Conservation (phyloP, 92 coral and sea anemone genomes). For the Phenganax marumi region DNA sequence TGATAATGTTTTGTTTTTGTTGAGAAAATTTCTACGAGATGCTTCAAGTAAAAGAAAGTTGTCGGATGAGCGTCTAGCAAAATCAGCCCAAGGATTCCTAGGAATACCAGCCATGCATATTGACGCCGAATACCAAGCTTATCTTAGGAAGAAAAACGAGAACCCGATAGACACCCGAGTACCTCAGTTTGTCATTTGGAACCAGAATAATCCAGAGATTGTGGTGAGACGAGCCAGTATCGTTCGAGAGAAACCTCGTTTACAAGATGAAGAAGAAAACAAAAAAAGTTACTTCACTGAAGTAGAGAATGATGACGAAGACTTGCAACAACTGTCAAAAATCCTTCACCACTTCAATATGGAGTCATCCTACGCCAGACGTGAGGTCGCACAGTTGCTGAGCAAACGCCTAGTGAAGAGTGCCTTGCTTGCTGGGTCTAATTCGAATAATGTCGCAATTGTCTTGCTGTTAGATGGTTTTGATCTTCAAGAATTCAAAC, state of each 20-base stretch:
- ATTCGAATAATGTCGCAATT: conserved; percentile 72
- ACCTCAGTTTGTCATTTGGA: conserved; percentile 17
- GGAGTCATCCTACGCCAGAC: conserved; percentile 42
- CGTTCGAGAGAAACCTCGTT: conserved; percentile 4
- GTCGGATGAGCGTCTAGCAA: neutral
- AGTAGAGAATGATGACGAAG: conserved; percentile 51
- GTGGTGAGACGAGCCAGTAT: conserved; percentile 13
- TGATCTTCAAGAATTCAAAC: conserved; percentile 27
- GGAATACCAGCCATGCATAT: neutral
- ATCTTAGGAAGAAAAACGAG: conserved; percentile 1
- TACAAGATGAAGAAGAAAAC: neutral
- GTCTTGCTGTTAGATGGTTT: conserved; percentile 84
- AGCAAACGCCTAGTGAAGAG: conserved; percentile 86
- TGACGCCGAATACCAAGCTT: conserved; percentile 9
- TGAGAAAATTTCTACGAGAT: conserved; percentile 79
- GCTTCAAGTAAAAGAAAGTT: neutral
- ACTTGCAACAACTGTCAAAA: conserved; percentile 38
- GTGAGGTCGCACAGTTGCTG: conserved; percentile 72
- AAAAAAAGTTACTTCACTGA: conserved; percentile 10
- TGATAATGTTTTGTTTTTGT: conserved; percentile 71
- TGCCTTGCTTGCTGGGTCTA: conserved; percentile 86
- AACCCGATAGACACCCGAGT: conserved; percentile 23
- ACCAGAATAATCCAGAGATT: conserved; percentile 14
- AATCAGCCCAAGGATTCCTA: neutral
- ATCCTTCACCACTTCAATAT: conserved; percentile 16